Evolutionary conservation across 2,888 invertebrate genomes (phyloP), one percentile per base, ranked within the genome.

Genomic region (Hirtodrosophila cameraria): DNA sequence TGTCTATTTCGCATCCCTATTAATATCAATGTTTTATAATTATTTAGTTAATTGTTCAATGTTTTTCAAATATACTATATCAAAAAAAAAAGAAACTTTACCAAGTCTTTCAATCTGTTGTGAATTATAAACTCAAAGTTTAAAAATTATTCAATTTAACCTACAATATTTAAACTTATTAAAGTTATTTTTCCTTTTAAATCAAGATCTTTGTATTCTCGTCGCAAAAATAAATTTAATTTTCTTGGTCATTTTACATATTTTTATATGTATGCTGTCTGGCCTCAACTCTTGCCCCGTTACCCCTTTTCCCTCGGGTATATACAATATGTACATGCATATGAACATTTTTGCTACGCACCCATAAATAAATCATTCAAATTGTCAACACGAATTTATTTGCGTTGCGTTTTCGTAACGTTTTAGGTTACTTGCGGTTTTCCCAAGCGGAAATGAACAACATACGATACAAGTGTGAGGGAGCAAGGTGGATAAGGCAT

Each of bases 381-480:
- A 80, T 83, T 83, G 78, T 85, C 80, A 83, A 81, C 82, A 80
- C 58, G 67, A 85, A 81, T 80, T 82, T 76, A 74, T 72, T 80
- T 78, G 67, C 60, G 61, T 75, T 70, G 70, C 59, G 65, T 69
- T 73, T 65, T 54, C 53, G 59, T 68, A 49, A 53, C 49, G 53
- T 70, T 54, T 61, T 48, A 66, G 74, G 74, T 72, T 68, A 59
- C 75, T 66, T 72, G 82, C 67, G 77, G 73, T 54, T 50, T n/a
- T 25, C 58, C 66, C 73, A 60, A 61, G 65, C 80, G 75, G 80
- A 81, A 82, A 70, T 75, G 65, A 60, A 63, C 77, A 48, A 46
- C 57, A 55, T 35, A 36, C 18, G 11, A 55, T 35, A 36, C 18
- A 13, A 12, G 31, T 45, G 53, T 2, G 45, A 30, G 35, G 27